Evolutionary conservation across 2,113 vertebrate genomes (phyloP).

Genomic region (Cyprinodon variegatus): DNA sequence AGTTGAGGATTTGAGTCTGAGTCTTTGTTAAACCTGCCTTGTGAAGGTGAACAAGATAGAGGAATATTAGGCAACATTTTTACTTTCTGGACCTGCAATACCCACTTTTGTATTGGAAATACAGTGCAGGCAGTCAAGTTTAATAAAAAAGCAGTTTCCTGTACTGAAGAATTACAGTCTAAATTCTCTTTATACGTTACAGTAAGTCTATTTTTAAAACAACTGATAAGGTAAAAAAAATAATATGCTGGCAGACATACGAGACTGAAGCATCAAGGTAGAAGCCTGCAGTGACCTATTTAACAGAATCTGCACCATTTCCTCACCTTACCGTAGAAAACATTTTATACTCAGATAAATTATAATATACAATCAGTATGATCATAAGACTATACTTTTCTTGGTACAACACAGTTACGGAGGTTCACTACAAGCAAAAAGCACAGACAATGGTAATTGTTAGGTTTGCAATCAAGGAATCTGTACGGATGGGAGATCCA

Average conservation of each 20-base stretch:
- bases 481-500: conserved; percentile 33
- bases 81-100: no score
- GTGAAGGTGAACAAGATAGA: no score
- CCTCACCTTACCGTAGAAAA: conserved; percentile 16
- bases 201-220: neutral
- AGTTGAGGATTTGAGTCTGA: no score
- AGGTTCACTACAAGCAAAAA: conserved; percentile 39
- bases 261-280: conserved; percentile 28
- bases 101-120: no score
- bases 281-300: conserved; percentile 44
- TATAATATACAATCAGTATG: neutral
- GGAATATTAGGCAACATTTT: no score
- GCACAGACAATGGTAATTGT: neutral
- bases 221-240: neutral
- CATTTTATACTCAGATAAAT: conserved; percentile 5
- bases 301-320: conserved; percentile 27
- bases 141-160: no score
- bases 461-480: conserved; percentile 29
- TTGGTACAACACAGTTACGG: conserved; percentile 32
- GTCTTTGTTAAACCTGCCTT: no score
- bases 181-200: neutral
- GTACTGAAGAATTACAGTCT: neutral
- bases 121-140: no score
- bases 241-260: neutral
- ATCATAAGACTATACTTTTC: conserved; percentile 21